phyloP scores from a whole-genome alignment of 1,140 invertebrate species.

The Macrosteles quadrilineatus region DNA sequence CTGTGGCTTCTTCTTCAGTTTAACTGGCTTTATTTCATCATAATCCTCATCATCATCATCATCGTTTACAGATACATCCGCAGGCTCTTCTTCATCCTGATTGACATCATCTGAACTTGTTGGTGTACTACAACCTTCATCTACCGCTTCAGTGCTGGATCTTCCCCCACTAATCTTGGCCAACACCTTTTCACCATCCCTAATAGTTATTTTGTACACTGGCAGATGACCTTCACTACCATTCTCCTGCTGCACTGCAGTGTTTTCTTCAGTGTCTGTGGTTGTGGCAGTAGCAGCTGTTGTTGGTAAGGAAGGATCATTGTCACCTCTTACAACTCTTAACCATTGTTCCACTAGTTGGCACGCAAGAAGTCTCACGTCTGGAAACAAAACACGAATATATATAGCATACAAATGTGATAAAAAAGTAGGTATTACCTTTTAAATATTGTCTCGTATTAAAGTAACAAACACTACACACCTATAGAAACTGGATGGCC shows the following conservation, averaged over 20 bases:
- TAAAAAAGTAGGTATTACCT: too few species aligned
- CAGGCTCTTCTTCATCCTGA: not conserved
- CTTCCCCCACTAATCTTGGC: constrained; percentile 54
- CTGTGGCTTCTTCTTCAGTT: constrained; percentile 43
- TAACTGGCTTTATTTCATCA: constrained; percentile 19
- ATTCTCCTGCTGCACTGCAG: not conserved
- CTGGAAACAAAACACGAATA: constrained; percentile 57
- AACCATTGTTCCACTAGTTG: constrained; percentile 90
- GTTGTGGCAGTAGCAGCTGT: not conserved
- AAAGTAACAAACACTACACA: too few species aligned
- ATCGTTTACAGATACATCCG: not conserved
- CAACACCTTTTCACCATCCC: constrained; percentile 71
- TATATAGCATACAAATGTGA: too few species aligned
- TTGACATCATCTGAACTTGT: not conserved
- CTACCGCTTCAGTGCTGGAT: not conserved
- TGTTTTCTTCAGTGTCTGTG: constrained; percentile 35
- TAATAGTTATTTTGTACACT: constrained; percentile 68
- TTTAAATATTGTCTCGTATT: too few species aligned
- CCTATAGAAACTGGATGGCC: too few species aligned
- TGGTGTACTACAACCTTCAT: not conserved
- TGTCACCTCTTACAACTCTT: constrained; percentile 68
- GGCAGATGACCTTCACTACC: constrained; percentile 38
- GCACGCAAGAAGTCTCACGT: constrained; percentile 69
- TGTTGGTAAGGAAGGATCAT: constrained; percentile 25
- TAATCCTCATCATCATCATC: constrained; percentile 33